Evolutionary conservation across 92 coral and sea anemone genomes (phyloP).

Genomic region (Galaxea fascicularis): DNA sequence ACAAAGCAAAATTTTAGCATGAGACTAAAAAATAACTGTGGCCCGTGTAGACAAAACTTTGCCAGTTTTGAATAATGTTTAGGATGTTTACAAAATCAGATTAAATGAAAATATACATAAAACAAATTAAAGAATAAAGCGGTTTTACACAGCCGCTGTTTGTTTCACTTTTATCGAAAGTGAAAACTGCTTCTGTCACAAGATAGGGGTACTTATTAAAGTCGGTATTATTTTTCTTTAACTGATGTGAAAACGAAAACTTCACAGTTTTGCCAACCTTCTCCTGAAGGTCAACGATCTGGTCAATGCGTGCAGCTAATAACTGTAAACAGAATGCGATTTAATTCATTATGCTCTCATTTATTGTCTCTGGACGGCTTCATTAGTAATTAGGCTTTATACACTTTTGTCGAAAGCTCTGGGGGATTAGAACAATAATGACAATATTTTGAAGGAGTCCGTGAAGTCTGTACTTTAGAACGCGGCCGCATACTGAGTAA

Average conservation of each 20-base stretch:
- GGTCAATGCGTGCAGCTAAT: background rate
- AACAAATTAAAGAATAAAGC: background rate
- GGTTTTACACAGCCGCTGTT: background rate
- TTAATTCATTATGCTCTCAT: constrained; percentile 2
- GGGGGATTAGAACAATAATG: constrained; percentile 12
- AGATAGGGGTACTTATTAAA: too few species aligned
- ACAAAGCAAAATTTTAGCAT: too few species aligned
- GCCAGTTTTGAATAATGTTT: too few species aligned
- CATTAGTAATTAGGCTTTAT: constrained; percentile 22
- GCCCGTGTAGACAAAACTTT: too few species aligned
- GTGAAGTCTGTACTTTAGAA: background rate
- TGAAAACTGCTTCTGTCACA: too few species aligned
- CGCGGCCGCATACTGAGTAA: background rate
- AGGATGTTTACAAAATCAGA: too few species aligned
- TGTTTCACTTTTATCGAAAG: background rate
- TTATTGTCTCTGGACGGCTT: constrained; percentile 11
- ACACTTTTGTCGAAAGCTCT: constrained; percentile 20
- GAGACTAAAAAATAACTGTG: too few species aligned
- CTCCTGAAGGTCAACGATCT: too few species aligned
- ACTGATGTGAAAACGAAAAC: too few species aligned
- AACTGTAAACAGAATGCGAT: background rate
- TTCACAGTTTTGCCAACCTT: too few species aligned
- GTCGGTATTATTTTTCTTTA: too few species aligned
- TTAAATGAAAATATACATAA: background rate
- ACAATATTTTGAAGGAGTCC: background rate